Base-by-base conservation (phyloP, 2,113 vertebrate genomes). In the Loxodonta africana region DNA sequence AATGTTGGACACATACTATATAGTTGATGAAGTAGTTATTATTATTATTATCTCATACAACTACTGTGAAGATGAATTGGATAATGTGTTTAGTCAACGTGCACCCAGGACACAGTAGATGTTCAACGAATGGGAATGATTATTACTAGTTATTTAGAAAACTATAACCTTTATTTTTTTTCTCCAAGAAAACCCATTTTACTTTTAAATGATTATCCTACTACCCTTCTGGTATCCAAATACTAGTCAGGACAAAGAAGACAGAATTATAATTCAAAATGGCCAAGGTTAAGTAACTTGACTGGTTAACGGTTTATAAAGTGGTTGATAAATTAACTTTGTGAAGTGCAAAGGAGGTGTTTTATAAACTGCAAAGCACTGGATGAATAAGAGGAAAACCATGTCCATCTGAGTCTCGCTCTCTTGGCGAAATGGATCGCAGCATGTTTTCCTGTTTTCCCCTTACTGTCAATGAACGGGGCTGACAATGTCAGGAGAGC, bases 271-370 rank as follows among this genome's bases (percentile, higher is more conserved):
- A 84, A 80, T 84, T 18, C 20, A 88, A 80, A 86, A 93, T 33
- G 11, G 95, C 44, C n/a, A 25, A 62, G 65, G 65, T 41, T 73
- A 84, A 46, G 28, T 82, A 77, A 65, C n/a, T 83, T n/a, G 23
- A 51, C 46, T 48, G 17, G 60, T 48, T 28, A 37, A 37, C 4
- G 91, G 3, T 63, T 62, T 77, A 80, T 41, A 82, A 69, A 95
- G 18, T 51, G 8, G 11, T 85, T 69, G 78, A 74, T 67, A 74
- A 88, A 89, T 88, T 83, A 94, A 25, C 41, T 90, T 57, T 83
- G 41, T 83, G 17, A 94, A 82, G 73, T 94, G 88, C 90, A 95
- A 63, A 91, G 71, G 65, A 90, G 30, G 44, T 85, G 51, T 91
- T 74, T 86, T 46, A 74, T 46, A 93, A 76, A 20, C 37, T 80